Conservation (phyloP, 64 coral and sea anemone genomes). For the Dendrophyllia cribrosa region DNA sequence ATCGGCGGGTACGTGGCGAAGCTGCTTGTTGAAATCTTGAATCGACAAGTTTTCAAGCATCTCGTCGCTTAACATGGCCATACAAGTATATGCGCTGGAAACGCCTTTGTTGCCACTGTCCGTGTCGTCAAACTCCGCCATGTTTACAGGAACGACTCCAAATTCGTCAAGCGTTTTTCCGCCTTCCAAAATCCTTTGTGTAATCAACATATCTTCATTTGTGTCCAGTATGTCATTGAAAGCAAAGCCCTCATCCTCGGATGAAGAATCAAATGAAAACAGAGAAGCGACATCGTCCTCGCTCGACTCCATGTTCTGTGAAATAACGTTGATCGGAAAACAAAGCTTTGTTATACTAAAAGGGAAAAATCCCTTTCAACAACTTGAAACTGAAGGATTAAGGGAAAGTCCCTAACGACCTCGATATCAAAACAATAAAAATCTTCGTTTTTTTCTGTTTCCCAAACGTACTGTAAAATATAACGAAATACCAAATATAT, state of each 20-base stretch:
- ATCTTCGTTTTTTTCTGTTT: no score
- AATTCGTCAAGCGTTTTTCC: not conserved
- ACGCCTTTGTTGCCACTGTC: not conserved
- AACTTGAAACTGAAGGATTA: no score
- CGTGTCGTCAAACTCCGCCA: not conserved
- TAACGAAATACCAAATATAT: no score
- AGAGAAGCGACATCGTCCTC: not conserved
- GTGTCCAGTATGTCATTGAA: not conserved
- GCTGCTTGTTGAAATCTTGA: constrained; percentile 47
- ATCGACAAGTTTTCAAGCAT: constrained; percentile 11
- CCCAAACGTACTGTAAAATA: no score
- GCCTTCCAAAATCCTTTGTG: not conserved
- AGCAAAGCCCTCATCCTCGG: not conserved
- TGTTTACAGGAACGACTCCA: not conserved
- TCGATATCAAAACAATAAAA: no score
- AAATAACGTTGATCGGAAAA: no score
- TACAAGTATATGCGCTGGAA: not conserved
- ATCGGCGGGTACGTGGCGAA: constrained; percentile 13
- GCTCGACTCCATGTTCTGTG: not conserved
- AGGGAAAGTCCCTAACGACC: not conserved
- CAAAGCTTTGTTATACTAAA: no score
- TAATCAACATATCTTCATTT: not conserved
- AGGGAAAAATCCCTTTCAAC: no score
- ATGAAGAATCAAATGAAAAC: not conserved
- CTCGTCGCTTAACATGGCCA: constrained; percentile 7